These are phyloP conservation scores for Caprella mutica DNA, from an alignment of 2,888 invertebrate genomes.

Conservation along the genomic window DNA sequence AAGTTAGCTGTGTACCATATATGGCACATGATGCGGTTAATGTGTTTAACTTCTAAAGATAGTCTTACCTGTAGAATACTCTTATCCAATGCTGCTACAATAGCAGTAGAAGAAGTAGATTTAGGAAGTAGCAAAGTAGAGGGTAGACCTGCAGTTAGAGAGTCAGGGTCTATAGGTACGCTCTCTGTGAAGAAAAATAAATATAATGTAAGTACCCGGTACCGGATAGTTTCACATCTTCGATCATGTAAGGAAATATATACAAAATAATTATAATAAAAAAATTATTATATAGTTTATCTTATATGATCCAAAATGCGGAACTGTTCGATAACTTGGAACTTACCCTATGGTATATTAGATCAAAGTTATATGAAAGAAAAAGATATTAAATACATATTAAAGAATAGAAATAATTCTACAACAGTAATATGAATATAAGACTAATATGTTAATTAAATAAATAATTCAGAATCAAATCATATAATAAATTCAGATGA, in stretches of 20 bases:
- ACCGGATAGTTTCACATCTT: no score
- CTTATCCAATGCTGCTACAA: constrained; percentile 31
- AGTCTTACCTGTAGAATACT: constrained; percentile 33
- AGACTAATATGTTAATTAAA: no score
- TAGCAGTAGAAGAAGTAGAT: constrained; percentile 20
- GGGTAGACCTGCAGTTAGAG: constrained; percentile 9
- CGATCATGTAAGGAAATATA: no score
- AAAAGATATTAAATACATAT: not conserved
- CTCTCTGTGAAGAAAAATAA: not conserved
- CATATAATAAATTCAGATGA: no score
- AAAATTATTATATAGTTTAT: not conserved
- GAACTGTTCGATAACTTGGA: no score
- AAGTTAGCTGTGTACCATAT: no score
- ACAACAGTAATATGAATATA: no score
- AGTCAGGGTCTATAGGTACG: not conserved
- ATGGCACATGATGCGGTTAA: no score
- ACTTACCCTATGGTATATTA: no score
- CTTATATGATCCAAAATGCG: no score
- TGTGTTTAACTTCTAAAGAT: no score
- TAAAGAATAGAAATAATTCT: not conserved
- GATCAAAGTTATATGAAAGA: not conserved
- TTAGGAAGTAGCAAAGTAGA: constrained; percentile 15
- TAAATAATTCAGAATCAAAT: no score
- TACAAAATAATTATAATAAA: not conserved
- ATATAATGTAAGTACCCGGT: not conserved